Conservation (phyloP, 2,113 vertebrate species). For the Seriola rivoliana region DNA sequence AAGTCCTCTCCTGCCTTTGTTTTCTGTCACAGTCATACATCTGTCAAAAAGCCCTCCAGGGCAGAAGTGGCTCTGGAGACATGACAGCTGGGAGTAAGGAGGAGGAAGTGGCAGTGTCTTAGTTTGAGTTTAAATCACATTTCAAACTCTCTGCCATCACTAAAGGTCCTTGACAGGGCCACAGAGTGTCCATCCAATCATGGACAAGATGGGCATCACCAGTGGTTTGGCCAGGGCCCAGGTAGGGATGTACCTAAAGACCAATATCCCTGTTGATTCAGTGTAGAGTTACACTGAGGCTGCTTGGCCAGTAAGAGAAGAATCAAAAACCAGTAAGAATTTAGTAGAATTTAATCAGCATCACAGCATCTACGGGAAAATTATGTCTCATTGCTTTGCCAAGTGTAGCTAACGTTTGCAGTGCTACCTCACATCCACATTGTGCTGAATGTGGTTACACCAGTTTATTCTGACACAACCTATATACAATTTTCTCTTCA, state of each 20-base stretch:
- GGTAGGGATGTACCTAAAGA: background rate
- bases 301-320: too few relatives aligned
- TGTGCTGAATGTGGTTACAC: too few relatives aligned
- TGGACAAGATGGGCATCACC: background rate
- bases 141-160: background rate
- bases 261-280: too few relatives aligned
- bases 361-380: too few relatives aligned
- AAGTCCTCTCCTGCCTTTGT: slow-evolving; percentile 33
- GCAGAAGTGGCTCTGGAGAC: slow-evolving; percentile 16
- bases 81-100: slow-evolving; percentile 14
- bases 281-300: too few relatives aligned
- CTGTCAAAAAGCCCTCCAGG: slow-evolving; percentile 42
- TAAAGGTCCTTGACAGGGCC: background rate
- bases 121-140: background rate
- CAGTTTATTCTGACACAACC: too few relatives aligned
- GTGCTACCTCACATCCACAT: too few relatives aligned
- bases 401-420: too few relatives aligned
- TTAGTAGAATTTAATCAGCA: too few relatives aligned
- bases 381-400: too few relatives aligned
- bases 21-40: slow-evolving; percentile 30
- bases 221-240: background rate
- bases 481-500: too few relatives aligned
- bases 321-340: too few relatives aligned
- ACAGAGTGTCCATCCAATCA: background rate
- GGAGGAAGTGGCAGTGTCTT: slow-evolving; percentile 1